Conservation (phyloP, 2,797 vertebrate species). For the Chromobotia macracanthus region DNA sequence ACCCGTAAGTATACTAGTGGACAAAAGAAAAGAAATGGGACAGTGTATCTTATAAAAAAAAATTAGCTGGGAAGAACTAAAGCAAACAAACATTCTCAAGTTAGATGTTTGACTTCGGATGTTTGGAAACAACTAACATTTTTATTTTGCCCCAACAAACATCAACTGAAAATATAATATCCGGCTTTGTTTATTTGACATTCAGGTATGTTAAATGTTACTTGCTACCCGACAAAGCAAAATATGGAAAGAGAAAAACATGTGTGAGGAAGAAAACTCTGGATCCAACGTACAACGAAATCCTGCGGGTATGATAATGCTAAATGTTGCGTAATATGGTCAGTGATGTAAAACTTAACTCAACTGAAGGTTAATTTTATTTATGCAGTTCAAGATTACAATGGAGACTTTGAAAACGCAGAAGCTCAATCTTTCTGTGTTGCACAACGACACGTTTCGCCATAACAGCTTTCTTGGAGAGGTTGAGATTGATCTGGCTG, state of each 20-base stretch:
- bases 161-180: background rate
- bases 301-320: constrained; percentile 81
- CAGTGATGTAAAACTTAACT: background rate
- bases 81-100: background rate
- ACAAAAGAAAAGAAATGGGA: constrained; percentile 67
- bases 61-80: constrained; percentile 21
- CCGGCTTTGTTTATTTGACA: constrained; percentile 37
- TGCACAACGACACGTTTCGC: constrained; percentile 91
- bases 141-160: background rate
- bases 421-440: constrained; percentile 87
- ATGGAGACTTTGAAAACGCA: constrained; percentile 80
- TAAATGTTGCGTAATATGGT: background rate
- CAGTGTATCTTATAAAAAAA: constrained; percentile 2
- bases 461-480: constrained; percentile 92
- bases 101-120: constrained; percentile 19
- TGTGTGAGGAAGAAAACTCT: constrained; percentile 88
- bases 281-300: constrained; percentile 92
- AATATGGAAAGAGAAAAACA: constrained; percentile 92
- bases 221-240: constrained; percentile 89
- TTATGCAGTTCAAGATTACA: constrained; percentile 84
- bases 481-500: constrained; percentile 84
- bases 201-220: constrained; percentile 93
- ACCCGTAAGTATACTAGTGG: constrained; percentile 83
- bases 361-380: background rate
- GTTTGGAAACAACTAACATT: background rate